Base-by-base conservation (phyloP, 2,888 invertebrate species). In the Sicus ferrugineus region DNA sequence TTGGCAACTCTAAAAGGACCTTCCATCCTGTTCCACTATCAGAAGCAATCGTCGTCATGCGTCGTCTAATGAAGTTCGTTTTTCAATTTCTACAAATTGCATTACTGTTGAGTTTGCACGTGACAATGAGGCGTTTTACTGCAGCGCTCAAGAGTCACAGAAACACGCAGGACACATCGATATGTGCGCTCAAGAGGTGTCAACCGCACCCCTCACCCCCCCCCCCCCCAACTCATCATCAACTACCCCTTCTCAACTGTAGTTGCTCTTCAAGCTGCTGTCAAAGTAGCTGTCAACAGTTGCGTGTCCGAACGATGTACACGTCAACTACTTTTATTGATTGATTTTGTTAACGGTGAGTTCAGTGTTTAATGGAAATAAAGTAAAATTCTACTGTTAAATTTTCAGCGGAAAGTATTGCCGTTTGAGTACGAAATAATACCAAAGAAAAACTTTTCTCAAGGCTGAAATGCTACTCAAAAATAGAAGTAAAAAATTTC, bases 51-150 rank as follows among this genome's bases (percentile, higher is more conserved):
- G 26, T 34, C 23, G 34, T n/a, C 4, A 0, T 34, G 5, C 28
- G 14, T 28, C 23, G 21, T 46, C 16, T 38, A 38, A 61, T 38
- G 59, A 46, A 58, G 50, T 68, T 68, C 50, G 62, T 62, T 61
- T 61, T 68, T 59, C 62, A 68, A 68, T 68, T 68, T 59, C 52
- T 28, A 28, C 23, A 34, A 63, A 68, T 68, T 68, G 68, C 52
- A 54, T 50, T n/a, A 21, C 11, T 54, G 28, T 4, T 4, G 28
- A 16, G 9, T 31, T 56, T 68, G 68, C 48, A 63, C 48, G 46
- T 69, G 63, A 54, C 68, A 68, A 42, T 34, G 38, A 42, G 52
- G 23, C 34, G 42, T 59, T 59, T 46, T 61, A 26, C 11, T 28
- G 26, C 38, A 38, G 38, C 3, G 21, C n/a, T 2, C 0, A 21